Base-by-base conservation (phyloP, 2,113 vertebrate species). In the Corythornis madagascariensis region DNA sequence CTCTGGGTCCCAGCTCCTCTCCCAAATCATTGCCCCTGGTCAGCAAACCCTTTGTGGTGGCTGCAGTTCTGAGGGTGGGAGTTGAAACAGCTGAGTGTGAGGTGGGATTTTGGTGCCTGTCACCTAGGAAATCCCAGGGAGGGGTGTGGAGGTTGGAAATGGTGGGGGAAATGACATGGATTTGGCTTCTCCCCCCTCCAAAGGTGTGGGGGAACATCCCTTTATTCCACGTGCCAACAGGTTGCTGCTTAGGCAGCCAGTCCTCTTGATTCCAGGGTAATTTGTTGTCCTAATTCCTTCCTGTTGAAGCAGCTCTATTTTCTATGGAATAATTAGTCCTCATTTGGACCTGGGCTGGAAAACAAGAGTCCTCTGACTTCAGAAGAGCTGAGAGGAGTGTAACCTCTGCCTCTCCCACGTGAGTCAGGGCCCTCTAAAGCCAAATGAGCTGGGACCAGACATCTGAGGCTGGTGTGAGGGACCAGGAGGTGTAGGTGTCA, bases 281-380 rank as follows among this genome's bases (percentile, higher is more conserved):
- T 96, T 93, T 93, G 91, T 92, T 87, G 82, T 87, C 85, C 87
- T 94, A 91, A 92, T 96, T 95, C 85, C 56, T 91, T 92, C 89
- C 89, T 76, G 91, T 91, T 79, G 87, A 93, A 95, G 87, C 75
- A 73, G 5, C 92, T 80, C 60, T 38, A 8, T 91, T 93, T 93
- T 94, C 89, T 76, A 42, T 79, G 71, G 82, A 65, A 57, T 93
- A 92, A 94, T 95, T 91, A 95, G 60, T 20, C n/a, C 71, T 92
- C 91, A 94, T 92, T 94, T 85, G 89, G 59, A n/a, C 59, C 82
- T 76, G 75, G 31, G 82, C 53, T 93, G 91, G 82, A 82, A 82
- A 94, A 84, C 57, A 67, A 69, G 89, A 50, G 60, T 70, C 42
- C 72, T 63, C 64, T 2, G 7, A 80, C 72, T 92, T 93, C 69